Percentiles rank a stretch among this genome's conserved stretches.
Conservation (phyloP, 2,797 vertebrate genomes). For the Chlorospingus flavigularis region DNA sequence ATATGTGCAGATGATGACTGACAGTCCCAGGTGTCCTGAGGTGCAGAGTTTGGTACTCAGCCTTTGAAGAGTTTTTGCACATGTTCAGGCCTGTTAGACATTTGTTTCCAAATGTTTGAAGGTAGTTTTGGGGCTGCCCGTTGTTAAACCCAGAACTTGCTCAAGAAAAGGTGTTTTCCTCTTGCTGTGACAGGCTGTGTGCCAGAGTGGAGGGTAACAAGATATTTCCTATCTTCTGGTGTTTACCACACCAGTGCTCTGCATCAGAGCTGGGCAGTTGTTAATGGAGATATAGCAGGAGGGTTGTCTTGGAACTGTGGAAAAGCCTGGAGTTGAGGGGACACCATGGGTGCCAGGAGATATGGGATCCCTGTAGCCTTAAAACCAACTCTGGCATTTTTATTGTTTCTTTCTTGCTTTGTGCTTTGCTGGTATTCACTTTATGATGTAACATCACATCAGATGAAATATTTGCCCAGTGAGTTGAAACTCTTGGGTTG, state of each 20-base stretch:
- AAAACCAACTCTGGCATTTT: background rate
- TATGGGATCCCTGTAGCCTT: rapidly evolving
- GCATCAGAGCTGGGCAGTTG: background rate
- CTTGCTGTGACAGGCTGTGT: rapidly evolving
- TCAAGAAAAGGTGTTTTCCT: background rate
- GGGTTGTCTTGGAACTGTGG: background rate
- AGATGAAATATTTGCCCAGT: background rate
- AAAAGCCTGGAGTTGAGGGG: background rate
- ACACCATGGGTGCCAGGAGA: background rate
- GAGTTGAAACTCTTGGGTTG: background rate
- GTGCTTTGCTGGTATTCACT: background rate
- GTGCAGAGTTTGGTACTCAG: background rate
- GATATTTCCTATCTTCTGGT: background rate
- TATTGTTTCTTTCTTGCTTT: background rate
- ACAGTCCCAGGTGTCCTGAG: background rate
- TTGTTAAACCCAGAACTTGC: background rate
- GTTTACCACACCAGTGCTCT: background rate
- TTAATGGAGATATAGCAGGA: background rate
- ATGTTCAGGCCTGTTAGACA: background rate
- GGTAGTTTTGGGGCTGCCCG: background rate
- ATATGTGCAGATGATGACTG: rapidly evolving
- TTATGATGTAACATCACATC: background rate
- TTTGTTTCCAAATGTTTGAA: background rate
- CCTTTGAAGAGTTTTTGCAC: background rate
- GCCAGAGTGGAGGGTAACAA: background rate